Evolutionary conservation across 2,888 invertebrate species (phyloP), one percentile per base, ranked within the genome.

Genomic region (Epinotia brunnichana): DNA sequence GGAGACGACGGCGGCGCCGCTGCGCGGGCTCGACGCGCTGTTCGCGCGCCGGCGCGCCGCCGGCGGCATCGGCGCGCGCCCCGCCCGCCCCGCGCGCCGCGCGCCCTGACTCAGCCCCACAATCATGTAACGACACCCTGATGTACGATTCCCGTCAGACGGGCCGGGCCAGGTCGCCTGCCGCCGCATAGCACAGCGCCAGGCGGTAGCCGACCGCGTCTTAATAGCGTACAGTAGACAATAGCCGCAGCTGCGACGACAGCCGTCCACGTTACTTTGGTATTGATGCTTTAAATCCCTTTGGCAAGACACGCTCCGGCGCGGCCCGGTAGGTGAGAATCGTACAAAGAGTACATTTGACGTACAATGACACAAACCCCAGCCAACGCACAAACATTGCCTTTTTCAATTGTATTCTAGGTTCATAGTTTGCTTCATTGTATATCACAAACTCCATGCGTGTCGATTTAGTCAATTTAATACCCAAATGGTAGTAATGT

Each of bases 41-140:
- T 90, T 97, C 62, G 96, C 96, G 2, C 95, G 96, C 61, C 92
- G 97, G 78, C 95, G 96, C 84, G 92, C 96, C 80, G 94, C 95
- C 39, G 90, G 87, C 57, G 89, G 89, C 62, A 82, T 86, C 67
- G 90, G 89, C 35, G 83, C 82, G 35, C 77, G 91, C 5, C 90
- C 89, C 4, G 85, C 82, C 41, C 80, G 91, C 5, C 90, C 89
- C 4, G 85, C 82, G 39, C 80, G 91, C 90, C 56, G 88, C 86
- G 2, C 77, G 91, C 35, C 10, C 35, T 17, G 87, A 48, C 11
- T 3, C 24, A 3, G 54, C 53, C 35, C 53, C 19, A 70, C 83
- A 81, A 70, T 57, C 48, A 61, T 60, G 56, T 56, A 51, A 24
- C 61, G 53, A 70, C 48, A 73, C 57, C 21, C 62, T 41, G 2